These are phyloP conservation scores for Galerucella pusilla DNA, from an alignment of 2,888 invertebrate species.

Conservation along the genomic window DNA sequence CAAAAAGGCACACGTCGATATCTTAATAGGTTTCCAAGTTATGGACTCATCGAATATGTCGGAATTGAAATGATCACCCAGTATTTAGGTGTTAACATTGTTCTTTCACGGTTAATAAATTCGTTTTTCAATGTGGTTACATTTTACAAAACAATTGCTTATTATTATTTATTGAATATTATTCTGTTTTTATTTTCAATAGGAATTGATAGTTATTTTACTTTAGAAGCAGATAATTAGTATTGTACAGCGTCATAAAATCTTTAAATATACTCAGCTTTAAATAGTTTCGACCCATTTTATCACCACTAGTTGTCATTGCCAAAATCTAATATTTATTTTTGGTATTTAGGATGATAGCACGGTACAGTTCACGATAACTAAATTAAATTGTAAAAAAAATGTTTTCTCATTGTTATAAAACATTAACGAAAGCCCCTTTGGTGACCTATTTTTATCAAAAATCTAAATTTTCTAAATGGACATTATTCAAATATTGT, in stretches of 20 bases:
- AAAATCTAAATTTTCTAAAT: background rate
- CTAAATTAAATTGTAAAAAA: background rate
- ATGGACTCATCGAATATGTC: too few species aligned
- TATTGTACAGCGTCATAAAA: slow-evolving; percentile 30
- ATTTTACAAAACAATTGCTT: background rate
- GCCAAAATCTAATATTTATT: slow-evolving; percentile 1
- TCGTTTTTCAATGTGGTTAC: background rate
- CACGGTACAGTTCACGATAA: background rate
- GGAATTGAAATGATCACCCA: too few species aligned
- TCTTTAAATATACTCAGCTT: slow-evolving; percentile 28
- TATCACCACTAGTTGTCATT: slow-evolving; percentile 8
- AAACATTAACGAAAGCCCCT: too few species aligned
- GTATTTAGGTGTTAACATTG: background rate
- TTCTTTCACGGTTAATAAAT: background rate
- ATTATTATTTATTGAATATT: background rate
- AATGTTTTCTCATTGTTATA: background rate
- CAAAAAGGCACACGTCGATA: too few species aligned
- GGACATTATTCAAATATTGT: background rate
- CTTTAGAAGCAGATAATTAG: slow-evolving; percentile 20
- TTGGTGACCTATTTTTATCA: background rate
- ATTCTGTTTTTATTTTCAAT: slow-evolving; percentile 6
- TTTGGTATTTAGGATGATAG: slow-evolving; percentile 2
- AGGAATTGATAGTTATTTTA: background rate
- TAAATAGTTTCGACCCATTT: slow-evolving; percentile 33
- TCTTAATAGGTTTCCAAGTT: too few species aligned